A percentile compares a stretch with the other conserved stretches of the same genome.
These are phyloP conservation scores for Myripristis jacobus DNA, from an alignment of 2,797 vertebrate species.

Conservation along the genomic window DNA sequence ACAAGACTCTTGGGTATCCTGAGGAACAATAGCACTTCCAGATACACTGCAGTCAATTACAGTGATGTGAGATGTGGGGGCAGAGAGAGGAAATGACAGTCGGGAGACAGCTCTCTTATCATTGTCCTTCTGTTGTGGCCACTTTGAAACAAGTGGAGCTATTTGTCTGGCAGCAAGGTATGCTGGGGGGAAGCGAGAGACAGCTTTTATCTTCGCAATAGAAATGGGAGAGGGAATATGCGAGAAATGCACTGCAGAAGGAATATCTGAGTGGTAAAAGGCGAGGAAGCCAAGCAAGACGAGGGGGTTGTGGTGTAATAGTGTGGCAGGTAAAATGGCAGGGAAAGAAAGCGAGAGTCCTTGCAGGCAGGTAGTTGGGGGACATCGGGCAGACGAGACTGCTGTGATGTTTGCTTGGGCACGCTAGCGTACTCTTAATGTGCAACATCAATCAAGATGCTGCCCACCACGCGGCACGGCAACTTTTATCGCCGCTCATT, in stretches of 20 bases:
- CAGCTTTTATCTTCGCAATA: slow-evolving; percentile 54
- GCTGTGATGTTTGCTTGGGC: slow-evolving; percentile 67
- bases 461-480: slow-evolving; percentile 56
- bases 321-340: slow-evolving; percentile 54
- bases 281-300: slow-evolving; percentile 41
- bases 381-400: slow-evolving; percentile 58
- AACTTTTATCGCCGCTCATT: slow-evolving; percentile 79
- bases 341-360: slow-evolving; percentile 24
- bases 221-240: slow-evolving; percentile 39
- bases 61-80: slow-evolving; percentile 70
- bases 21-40: slow-evolving; percentile 66
- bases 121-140: slow-evolving; percentile 75
- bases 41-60: slow-evolving; percentile 75
- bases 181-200: slow-evolving; percentile 46
- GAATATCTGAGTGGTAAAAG: slow-evolving; percentile 46
- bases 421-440: slow-evolving; percentile 58
- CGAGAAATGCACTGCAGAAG: slow-evolving; percentile 37
- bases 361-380: slow-evolving; percentile 44
- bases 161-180: slow-evolving; percentile 74
- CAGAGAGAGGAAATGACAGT: slow-evolving; percentile 75
- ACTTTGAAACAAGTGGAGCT: slow-evolving; percentile 76
- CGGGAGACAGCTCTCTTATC: slow-evolving; percentile 76
- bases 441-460: slow-evolving; percentile 76
- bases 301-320: slow-evolving; percentile 18
- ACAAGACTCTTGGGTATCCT: slow-evolving; percentile 65